These are phyloP conservation scores for Pterocles orientalis DNA, from an alignment of 2,113 vertebrate species.

Conservation along the genomic window DNA sequence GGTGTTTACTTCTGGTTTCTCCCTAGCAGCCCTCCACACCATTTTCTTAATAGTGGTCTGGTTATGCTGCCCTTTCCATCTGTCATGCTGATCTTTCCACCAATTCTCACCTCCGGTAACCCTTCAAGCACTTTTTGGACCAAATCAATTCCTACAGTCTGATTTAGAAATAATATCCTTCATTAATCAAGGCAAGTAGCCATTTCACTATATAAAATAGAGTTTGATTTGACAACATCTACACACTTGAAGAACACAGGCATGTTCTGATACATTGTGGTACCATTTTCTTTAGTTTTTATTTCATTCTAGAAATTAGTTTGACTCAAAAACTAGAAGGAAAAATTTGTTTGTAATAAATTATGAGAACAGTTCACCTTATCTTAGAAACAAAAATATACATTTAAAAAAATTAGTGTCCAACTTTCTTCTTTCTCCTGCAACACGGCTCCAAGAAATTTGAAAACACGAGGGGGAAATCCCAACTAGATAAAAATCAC, in stretches of 20 bases:
- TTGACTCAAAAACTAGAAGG: neutral
- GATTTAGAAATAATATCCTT: neutral
- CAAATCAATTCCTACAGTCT: neutral
- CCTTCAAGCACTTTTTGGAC: neutral
- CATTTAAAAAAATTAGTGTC: neutral
- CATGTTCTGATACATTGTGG: neutral
- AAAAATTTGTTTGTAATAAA: neutral
- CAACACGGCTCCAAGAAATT: neutral
- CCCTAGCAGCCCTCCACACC: fast-evolving
- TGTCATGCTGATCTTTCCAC: neutral
- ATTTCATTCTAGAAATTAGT: neutral
- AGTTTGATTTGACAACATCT: neutral
- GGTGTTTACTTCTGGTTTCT: neutral
- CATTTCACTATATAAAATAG: neutral
- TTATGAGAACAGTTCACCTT: neutral
- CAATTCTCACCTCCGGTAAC: neutral
- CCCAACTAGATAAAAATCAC: neutral
- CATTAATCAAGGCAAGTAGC: neutral
- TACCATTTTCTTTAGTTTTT: neutral
- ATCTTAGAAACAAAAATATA: neutral
- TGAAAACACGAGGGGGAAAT: neutral
- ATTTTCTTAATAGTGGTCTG: neutral
- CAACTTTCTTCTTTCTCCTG: neutral
- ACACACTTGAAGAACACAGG: fast-evolving
- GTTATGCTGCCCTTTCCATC: neutral